Conservation (phyloP, 2,113 vertebrate genomes). For the Platichthys flesus region DNA sequence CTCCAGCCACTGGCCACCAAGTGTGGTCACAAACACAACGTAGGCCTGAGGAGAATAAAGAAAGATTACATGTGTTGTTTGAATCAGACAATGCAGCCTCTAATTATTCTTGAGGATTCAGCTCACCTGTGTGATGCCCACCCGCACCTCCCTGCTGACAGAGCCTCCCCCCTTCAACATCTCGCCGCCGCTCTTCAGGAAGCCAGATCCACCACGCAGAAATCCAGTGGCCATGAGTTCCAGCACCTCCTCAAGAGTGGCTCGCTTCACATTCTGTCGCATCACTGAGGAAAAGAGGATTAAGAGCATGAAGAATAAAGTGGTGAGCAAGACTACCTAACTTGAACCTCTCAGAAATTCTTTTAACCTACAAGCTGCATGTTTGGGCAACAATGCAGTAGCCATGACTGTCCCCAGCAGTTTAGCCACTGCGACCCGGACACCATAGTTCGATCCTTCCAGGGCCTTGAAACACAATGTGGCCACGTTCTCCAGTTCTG, state of each 20-base stretch:
- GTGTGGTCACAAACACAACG: constrained; percentile 94
- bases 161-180: constrained; percentile 98
- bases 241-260: constrained; percentile 95
- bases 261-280: constrained; percentile 97
- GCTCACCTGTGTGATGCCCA: constrained; percentile 97
- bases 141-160: constrained; percentile 97
- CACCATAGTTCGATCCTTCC: constrained; percentile 97
- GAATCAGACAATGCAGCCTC: background rate
- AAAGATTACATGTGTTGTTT: background rate
- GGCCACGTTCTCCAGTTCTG: constrained; percentile 96
- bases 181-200: constrained; percentile 97
- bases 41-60: constrained; percentile 86
- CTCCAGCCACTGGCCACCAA: constrained; percentile 98
- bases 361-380: constrained; percentile 89
- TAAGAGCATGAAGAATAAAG: background rate
- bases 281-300: constrained; percentile 85
- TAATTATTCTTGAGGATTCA: background rate
- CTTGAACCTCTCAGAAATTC: background rate
- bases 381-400: constrained; percentile 96
- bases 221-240: constrained; percentile 98
- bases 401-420: constrained; percentile 97
- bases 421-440: constrained; percentile 95
- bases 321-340: background rate
- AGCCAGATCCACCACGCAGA: constrained; percentile 95
- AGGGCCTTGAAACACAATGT: constrained; percentile 96